phyloP scores from a whole-genome alignment of 2,888 invertebrate genomes.

The Drosophila vallismaia region DNA sequence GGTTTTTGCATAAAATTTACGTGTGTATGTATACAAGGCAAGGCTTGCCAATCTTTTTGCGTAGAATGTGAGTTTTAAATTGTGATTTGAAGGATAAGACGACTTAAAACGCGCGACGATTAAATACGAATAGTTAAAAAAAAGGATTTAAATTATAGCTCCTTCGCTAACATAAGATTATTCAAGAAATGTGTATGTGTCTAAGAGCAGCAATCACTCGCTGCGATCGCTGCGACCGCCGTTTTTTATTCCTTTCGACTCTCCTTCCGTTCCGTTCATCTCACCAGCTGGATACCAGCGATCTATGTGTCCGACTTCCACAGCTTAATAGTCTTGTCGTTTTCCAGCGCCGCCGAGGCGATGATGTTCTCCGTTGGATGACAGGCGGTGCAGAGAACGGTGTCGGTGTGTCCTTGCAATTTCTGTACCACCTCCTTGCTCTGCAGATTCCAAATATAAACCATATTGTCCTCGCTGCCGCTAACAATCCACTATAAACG shows the following conservation, averaged over 20 bases:
- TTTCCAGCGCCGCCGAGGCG: slow-evolving; percentile 98
- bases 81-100: slow-evolving; percentile 21
- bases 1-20: not conserved
- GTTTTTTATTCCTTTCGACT: not conserved
- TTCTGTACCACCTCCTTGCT: slow-evolving; percentile 99
- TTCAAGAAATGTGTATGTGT: slow-evolving; percentile 37
- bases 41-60: slow-evolving; percentile 5
- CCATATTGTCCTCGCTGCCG: slow-evolving; percentile 99
- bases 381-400: slow-evolving; percentile 98
- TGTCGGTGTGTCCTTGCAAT: slow-evolving; percentile 97
- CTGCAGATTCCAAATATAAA: slow-evolving; percentile 99
- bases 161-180: slow-evolving; percentile 18
- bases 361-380: slow-evolving; percentile 99
- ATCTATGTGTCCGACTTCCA: slow-evolving; percentile 98
- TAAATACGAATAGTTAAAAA: slow-evolving; percentile 29
- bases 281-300: slow-evolving; percentile 46
- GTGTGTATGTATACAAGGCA: slow-evolving; percentile 2
- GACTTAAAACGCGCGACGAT: not conserved
- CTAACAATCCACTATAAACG: slow-evolving; percentile 98
- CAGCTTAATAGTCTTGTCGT: slow-evolving; percentile 99
- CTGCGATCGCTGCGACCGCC: not conserved
- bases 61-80: slow-evolving; percentile 36
- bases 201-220: not conserved
- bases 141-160: slow-evolving; percentile 15
- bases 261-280: not conserved